Conservation (phyloP, 2,888 invertebrate species). For the Trypoxylon attenuatum region DNA sequence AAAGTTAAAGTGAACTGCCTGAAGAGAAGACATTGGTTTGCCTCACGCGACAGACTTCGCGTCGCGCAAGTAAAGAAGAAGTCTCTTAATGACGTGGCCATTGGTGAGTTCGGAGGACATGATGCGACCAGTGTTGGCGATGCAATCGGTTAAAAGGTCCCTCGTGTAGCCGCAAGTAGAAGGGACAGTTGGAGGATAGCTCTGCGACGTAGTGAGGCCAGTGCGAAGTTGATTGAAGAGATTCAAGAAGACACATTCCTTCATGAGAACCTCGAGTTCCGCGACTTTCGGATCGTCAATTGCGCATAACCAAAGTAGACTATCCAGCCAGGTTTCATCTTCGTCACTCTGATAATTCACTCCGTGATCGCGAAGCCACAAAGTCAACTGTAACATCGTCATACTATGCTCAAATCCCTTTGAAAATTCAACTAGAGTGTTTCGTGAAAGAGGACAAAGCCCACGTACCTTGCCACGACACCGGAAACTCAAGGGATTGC, state of each 20-base stretch:
- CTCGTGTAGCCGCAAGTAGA: constrained; percentile 48
- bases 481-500: constrained; percentile 57
- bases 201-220: constrained; percentile 54
- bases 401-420: neutral
- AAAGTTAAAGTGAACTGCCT: too few species aligned
- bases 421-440: neutral
- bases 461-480: constrained; percentile 64
- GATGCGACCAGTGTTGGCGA: constrained; percentile 36
- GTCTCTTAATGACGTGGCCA: constrained; percentile 52
- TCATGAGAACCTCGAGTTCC: constrained; percentile 56
- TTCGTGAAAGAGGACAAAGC: neutral
- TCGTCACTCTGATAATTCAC: constrained; percentile 57
- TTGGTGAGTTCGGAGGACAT: constrained; percentile 38
- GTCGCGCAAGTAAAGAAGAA: constrained; percentile 46
- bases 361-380: constrained; percentile 63
- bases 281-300: constrained; percentile 43
- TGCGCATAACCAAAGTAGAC: constrained; percentile 66
- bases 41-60: constrained; percentile 19
- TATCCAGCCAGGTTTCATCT: constrained; percentile 59
- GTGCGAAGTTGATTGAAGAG: constrained; percentile 63
- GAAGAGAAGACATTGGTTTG: too few species aligned
- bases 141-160: constrained; percentile 47
- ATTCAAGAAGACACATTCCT: constrained; percentile 63
- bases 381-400: constrained; percentile 60
- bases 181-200: constrained; percentile 33